These are phyloP conservation scores for Pristionchus exspectatus DNA, from an alignment of 2,888 invertebrate genomes.

Conservation along the genomic window DNA sequence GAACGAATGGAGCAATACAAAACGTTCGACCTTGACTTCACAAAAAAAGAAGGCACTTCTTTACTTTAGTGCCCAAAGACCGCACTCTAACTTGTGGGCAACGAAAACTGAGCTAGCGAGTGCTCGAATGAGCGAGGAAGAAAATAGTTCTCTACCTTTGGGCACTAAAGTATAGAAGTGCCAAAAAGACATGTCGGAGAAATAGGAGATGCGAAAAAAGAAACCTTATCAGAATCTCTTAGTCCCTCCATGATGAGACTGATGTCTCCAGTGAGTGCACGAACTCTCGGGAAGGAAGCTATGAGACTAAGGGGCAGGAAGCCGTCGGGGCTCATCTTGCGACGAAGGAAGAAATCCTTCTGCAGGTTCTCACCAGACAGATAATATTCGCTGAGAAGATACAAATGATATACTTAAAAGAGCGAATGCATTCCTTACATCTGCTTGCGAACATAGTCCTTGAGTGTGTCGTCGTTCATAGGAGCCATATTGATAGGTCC, in stretches of 20 bases:
- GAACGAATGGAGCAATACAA: neutral
- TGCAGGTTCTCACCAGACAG: slow-evolving; percentile 96
- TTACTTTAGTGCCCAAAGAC: too few species aligned
- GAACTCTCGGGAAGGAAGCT: slow-evolving; percentile 95
- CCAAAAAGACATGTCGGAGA: neutral
- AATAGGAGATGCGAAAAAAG: neutral
- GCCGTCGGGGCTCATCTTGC: slow-evolving; percentile 96
- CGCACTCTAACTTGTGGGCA: too few species aligned
- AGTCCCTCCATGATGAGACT: slow-evolving; percentile 89
- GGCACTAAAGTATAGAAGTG: too few species aligned
- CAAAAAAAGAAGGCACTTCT: too few species aligned
- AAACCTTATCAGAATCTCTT: slow-evolving; percentile 88
- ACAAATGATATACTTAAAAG: neutral
- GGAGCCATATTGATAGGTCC: slow-evolving; percentile 58
- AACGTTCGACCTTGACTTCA: neutral
- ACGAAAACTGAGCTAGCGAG: too few species aligned
- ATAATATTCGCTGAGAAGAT: slow-evolving; percentile 91
- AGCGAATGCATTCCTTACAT: slow-evolving; percentile 77
- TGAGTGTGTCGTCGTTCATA: slow-evolving; percentile 72
- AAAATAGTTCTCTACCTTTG: too few species aligned
- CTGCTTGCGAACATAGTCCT: slow-evolving; percentile 77
- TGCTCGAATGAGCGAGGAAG: too few species aligned
- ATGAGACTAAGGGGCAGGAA: slow-evolving; percentile 94
- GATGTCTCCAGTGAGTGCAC: slow-evolving; percentile 90
- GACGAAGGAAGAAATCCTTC: slow-evolving; percentile 94